Percentiles rank a stretch among this genome's conserved stretches.
Evolutionary conservation across 2,888 invertebrate genomes (phyloP).

Genomic region (Pollenia labialis): DNA sequence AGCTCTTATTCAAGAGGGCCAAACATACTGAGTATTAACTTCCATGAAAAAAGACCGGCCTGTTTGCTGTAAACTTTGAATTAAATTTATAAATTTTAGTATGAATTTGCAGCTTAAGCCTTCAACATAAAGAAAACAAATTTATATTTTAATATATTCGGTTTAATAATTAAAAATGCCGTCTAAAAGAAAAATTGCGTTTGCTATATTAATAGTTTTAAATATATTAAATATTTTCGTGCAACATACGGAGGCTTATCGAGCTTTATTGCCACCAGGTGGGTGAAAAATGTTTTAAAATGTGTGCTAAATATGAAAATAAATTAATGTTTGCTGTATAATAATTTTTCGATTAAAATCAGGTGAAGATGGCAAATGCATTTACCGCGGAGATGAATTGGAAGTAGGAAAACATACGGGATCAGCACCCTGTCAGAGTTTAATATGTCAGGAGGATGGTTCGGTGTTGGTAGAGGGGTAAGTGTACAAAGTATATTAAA

Average conservation of each 20-base stretch:
- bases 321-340: slow-evolving; percentile 55
- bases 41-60: not conserved
- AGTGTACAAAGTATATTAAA: slow-evolving; percentile 69
- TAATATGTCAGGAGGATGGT: slow-evolving; percentile 81
- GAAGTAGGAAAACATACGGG: slow-evolving; percentile 79
- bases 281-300: slow-evolving; percentile 16
- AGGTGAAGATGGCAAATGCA: slow-evolving; percentile 78
- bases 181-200: slow-evolving; percentile 16
- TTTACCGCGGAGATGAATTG: slow-evolving; percentile 80
- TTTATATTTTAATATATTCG: not conserved
- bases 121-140: slow-evolving; percentile 34
- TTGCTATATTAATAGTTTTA: slow-evolving; percentile 32
- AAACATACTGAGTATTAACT: not conserved
- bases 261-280: slow-evolving; percentile 67
- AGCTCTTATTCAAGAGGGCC: not conserved
- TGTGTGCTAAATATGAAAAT: slow-evolving; percentile 70
- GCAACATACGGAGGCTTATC: slow-evolving; percentile 62
- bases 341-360: not conserved
- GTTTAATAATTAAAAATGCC: slow-evolving; percentile 39
- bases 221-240: slow-evolving; percentile 47
- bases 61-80: slow-evolving; percentile 1
- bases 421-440: slow-evolving; percentile 80
- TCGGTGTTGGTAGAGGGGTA: slow-evolving; percentile 82
- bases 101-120: slow-evolving; percentile 48
- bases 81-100: slow-evolving; percentile 46